Conservation (phyloP, 2,797 vertebrate species). For the Alca torda region DNA sequence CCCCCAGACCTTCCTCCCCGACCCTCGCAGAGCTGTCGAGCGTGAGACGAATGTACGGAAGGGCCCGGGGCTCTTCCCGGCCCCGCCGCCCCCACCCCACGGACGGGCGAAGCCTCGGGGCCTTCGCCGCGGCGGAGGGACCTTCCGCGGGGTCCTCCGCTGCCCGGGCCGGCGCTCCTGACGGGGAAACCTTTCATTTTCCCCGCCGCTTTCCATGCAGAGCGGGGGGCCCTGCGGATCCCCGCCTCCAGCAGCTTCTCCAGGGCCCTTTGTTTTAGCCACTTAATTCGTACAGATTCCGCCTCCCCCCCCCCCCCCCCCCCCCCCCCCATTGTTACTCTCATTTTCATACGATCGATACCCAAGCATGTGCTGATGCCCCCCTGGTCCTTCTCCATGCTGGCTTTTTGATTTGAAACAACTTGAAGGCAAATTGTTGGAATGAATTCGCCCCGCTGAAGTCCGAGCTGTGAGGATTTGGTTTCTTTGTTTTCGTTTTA, state of each 20-base stretch:
- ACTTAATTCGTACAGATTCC: neutral
- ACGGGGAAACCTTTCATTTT: neutral
- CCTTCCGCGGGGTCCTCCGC: neutral
- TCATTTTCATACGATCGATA: neutral
- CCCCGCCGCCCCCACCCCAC: neutral
- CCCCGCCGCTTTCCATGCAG: neutral
- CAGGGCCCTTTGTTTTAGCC: conserved; percentile 11
- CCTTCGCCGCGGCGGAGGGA: neutral
- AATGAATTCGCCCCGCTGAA: neutral
- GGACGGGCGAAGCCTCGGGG: neutral
- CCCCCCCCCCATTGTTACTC: neutral
- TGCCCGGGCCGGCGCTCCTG: neutral
- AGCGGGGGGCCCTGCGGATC: neutral
- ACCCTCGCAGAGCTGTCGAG: neutral
- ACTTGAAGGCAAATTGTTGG: neutral
- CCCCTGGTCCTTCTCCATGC: neutral
- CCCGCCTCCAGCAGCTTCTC: neutral
- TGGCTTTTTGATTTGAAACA: neutral
- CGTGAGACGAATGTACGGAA: conserved; percentile 48
- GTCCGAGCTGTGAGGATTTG: conserved; percentile 1
- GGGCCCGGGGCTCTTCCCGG: neutral
- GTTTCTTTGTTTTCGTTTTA: conserved; percentile 17
- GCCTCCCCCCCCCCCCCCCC: neutral
- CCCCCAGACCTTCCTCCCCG: neutral
- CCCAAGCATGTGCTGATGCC: neutral